A percentile compares a stretch with the other conserved stretches of the same genome.
Conservation (phyloP, 2,888 invertebrate genomes). For the Agrochola lota region DNA sequence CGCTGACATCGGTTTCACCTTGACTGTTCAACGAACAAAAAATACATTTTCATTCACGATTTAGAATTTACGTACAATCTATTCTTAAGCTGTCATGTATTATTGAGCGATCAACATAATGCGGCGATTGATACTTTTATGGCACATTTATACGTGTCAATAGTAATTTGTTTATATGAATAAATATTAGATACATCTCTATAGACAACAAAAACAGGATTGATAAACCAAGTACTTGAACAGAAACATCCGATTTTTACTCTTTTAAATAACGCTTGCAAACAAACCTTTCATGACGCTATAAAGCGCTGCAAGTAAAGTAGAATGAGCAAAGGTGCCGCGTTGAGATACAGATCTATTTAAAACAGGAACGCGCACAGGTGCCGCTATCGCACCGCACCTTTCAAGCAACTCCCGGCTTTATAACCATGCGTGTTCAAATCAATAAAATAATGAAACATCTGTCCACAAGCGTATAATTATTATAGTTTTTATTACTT, state of each 20-base stretch:
- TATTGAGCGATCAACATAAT: constrained; percentile 46
- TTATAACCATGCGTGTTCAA: constrained; percentile 21
- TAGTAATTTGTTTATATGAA: constrained; percentile 32
- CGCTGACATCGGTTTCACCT: constrained; percentile 70
- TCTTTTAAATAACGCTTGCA: not conserved
- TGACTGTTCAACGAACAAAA: constrained; percentile 62
- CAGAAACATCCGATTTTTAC: not conserved
- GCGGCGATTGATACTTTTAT: constrained; percentile 41
- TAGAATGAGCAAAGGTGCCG: constrained; percentile 45
- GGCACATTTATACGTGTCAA: constrained; percentile 33
- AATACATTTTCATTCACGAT: constrained; percentile 56
- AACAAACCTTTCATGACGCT: constrained; percentile 19
- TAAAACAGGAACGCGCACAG: constrained; percentile 51
- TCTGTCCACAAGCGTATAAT: constrained; percentile 28
- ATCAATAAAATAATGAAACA: constrained; percentile 53
- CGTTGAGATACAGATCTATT: constrained; percentile 53
- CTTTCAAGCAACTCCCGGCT: constrained; percentile 35
- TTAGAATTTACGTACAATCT: constrained; percentile 23
- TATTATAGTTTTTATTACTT: constrained; percentile 34
- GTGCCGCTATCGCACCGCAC: constrained; percentile 42
- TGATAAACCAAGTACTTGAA: constrained; percentile 6
- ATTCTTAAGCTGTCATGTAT: constrained; percentile 37
- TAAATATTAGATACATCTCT: constrained; percentile 22
- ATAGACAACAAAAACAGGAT: not conserved
- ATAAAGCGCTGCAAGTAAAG: constrained; percentile 29